Evolutionary conservation across 1,140 invertebrate species (phyloP).

Genomic region (Hypothenemus hampei): DNA sequence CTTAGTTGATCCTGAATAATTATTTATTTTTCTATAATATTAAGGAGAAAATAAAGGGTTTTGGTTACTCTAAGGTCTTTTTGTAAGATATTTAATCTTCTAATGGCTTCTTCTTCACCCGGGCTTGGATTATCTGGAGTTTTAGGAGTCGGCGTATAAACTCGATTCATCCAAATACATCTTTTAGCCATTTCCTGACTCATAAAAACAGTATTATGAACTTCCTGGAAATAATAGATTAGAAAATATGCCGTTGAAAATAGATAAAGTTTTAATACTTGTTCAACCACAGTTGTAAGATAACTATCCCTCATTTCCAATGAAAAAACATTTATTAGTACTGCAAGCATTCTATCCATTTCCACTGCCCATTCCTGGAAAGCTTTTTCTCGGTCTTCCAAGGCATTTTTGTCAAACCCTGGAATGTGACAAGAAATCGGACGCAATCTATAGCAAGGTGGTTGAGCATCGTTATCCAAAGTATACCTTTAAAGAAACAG

Average conservation of each 20-base stretch:
- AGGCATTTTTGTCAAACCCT: conserved; percentile 47
- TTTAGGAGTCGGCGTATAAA: conserved; percentile 47
- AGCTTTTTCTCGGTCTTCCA: conserved; percentile 46
- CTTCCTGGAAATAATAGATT: conserved; percentile 51
- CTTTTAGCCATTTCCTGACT: conserved; percentile 67
- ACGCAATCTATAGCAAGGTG: conserved; percentile 70
- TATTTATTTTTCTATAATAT: conserved; percentile 11
- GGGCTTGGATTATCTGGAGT: conserved; percentile 47
- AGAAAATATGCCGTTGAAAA: not conserved
- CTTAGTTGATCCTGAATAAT: conserved; percentile 55
- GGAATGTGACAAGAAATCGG: conserved; percentile 55
- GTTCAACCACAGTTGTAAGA: conserved; percentile 72
- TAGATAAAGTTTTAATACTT: conserved; percentile 52
- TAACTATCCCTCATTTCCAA: conserved; percentile 72
- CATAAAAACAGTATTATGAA: conserved; percentile 72
- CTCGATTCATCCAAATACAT: conserved; percentile 67
- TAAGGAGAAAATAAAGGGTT: not conserved
- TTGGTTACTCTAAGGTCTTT: conserved; percentile 61
- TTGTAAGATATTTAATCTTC: conserved; percentile 64
- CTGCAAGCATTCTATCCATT: conserved; percentile 58
- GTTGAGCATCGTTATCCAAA: conserved; percentile 52
- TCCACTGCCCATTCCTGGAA: conserved; percentile 56
- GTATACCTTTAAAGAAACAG: conserved; percentile 41
- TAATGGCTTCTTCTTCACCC: conserved; percentile 57
- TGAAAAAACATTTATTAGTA: conserved; percentile 64